These are phyloP conservation scores for Ptiloglossa arizonensis DNA, from an alignment of 1,140 invertebrate species.

Conservation along the genomic window DNA sequence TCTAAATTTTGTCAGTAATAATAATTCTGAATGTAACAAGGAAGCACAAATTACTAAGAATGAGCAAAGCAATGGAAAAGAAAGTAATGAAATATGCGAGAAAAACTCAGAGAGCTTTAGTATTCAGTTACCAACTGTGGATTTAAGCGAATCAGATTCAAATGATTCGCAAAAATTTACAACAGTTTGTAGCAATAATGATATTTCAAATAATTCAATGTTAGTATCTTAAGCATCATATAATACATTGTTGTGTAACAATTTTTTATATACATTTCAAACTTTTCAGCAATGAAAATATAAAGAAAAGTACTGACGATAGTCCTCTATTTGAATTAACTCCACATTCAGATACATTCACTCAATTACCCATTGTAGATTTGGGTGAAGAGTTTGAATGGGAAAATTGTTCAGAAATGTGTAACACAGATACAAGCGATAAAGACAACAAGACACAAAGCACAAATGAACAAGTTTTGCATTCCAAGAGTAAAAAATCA, in stretches of 20 bases:
- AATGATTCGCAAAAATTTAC: slow-evolving; percentile 30
- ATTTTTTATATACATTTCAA: background rate
- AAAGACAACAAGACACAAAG: slow-evolving; percentile 10
- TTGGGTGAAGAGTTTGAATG: slow-evolving; percentile 75
- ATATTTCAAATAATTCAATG: background rate
- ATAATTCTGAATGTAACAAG: background rate
- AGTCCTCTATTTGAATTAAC: slow-evolving; percentile 20
- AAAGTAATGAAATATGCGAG: background rate
- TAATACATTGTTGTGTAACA: background rate
- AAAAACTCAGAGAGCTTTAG: background rate
- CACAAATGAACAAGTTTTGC: background rate
- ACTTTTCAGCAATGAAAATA: slow-evolving; percentile 1
- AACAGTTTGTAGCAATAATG: slow-evolving; percentile 14
- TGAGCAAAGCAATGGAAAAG: background rate
- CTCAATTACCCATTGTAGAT: slow-evolving; percentile 75
- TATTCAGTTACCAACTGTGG: slow-evolving; percentile 23
- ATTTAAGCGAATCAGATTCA: slow-evolving; percentile 73
- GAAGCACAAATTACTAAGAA: background rate
- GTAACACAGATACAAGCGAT: slow-evolving; percentile 16
- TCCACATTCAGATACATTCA: slow-evolving; percentile 60
- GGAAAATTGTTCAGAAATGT: slow-evolving; percentile 27
- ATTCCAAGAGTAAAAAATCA: slow-evolving; percentile 6
- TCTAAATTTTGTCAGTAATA: background rate
- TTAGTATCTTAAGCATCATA: slow-evolving; percentile 7
- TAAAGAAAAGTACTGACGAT: slow-evolving; percentile 1